Base-by-base conservation (phyloP, 2,113 vertebrate genomes). In the Cariama cristata region DNA sequence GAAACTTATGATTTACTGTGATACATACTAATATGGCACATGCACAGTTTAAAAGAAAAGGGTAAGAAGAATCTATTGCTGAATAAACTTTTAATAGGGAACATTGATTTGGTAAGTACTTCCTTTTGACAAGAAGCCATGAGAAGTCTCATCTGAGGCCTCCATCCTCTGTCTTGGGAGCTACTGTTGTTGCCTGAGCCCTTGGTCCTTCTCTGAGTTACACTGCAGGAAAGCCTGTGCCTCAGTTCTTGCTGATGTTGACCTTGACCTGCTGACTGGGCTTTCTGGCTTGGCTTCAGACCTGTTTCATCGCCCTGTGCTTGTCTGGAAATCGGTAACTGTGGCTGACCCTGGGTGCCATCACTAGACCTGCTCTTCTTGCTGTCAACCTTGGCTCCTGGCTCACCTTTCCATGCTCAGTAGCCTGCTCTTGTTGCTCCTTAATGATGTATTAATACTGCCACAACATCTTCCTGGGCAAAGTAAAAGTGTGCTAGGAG, bases 1-100 rank as follows among this genome's bases (percentile, higher is more conserved):
- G 45, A 83, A 93, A 85, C 53, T 85, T 95, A 63, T 24, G 55
- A 67, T 93, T 95, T 85, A 67, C 18, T 88, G 45, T 17, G n/a
- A 77, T 90, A 42, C 63, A 80, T 53, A 59, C 30, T 63, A 53
- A 69, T 56, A 60, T 40, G 30, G n/a, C 49, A 80, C 44, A 72
- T 28, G 33, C 23, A 72, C 20, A 67, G 14, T 73, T 83, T 56
- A 49, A 62, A 97, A 88, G 10, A 59, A 88, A 88, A 89, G 6
- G 8, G 10, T 52, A 45, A 33, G 35, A 86, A 55, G 18, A 12
- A 24, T 47, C 32, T 73, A 17, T 14, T 76, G 42, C 23, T 81
- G 49, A 94, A 91, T 62, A 83, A 87, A 67, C 8, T 86, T 81
- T 79, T 81, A 24, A 18, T 45, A 56, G 22, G 5, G 10, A 68